Percentiles rank a stretch among this genome's conserved stretches.
phyloP scores from a whole-genome alignment of 2,888 invertebrate genomes.

The Drosophila recens region DNA sequence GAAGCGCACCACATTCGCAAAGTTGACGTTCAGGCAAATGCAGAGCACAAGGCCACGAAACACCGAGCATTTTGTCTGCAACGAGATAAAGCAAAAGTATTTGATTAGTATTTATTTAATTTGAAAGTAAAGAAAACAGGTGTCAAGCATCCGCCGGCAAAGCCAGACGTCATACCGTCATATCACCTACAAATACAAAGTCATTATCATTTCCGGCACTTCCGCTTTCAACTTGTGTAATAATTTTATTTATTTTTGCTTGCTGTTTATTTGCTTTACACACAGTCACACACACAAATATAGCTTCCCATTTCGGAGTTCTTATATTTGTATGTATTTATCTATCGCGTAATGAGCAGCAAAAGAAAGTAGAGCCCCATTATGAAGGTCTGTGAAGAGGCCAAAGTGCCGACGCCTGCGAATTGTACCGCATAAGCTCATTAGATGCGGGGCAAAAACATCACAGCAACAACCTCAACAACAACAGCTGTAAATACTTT shows the following conservation, averaged over 20 bases:
- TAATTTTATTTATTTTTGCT: constrained; percentile 66
- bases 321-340: constrained; percentile 44
- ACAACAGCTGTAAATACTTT: constrained; percentile 59
- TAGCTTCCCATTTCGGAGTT: constrained; percentile 29
- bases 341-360: constrained; percentile 70
- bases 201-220: constrained; percentile 72
- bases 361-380: constrained; percentile 71
- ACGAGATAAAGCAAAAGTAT: constrained; percentile 16
- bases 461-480: constrained; percentile 19
- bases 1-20: constrained; percentile 85
- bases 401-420: constrained; percentile 63
- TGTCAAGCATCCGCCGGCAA: constrained; percentile 40
- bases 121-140: not conserved
- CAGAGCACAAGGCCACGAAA: constrained; percentile 85
- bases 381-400: constrained; percentile 50
- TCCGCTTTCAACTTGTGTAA: constrained; percentile 76
- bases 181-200: constrained; percentile 45
- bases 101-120: constrained; percentile 5
- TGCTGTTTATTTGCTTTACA: constrained; percentile 59
- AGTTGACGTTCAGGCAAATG: constrained; percentile 85
- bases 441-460: constrained; percentile 73
- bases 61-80: constrained; percentile 85
- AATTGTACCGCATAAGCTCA: constrained; percentile 78
- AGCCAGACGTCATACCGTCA: not conserved
- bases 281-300: constrained; percentile 3